Base-by-base conservation (phyloP, 2,888 invertebrate genomes). In the Unio pictorum region DNA sequence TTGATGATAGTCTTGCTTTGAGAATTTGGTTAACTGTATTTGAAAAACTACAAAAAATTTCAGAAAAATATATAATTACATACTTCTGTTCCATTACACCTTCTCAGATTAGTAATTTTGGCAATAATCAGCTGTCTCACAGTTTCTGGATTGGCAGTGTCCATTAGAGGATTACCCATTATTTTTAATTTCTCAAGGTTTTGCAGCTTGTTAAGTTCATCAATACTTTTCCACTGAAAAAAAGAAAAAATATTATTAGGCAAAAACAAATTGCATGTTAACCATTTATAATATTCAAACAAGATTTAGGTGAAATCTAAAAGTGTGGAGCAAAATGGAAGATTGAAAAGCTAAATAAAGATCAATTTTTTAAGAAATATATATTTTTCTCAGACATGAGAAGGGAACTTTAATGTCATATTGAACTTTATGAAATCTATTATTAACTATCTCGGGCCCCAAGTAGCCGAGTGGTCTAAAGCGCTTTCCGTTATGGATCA, bases 201-300 rank as follows among this genome's bases (percentile, higher is more conserved):
- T 45, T 91, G 90, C 66, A 98, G 89, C 89, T 95, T 96, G 86
- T 95, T 94, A 82, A 98, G 91, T 90, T 97, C 96, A 84, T 95
- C 94, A 54, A 97, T 91, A 2, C 95, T 94, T 79, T 92, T 91
- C 94, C 95, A 95, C 96, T 96, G 90, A 56, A 93, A 93, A 79
- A 67, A 71, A 66, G 8, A 66, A 55, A 64, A 72, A 55, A 64
- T 56, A 23, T n/a, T 26, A 30, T 34, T 6, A 63, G n/a, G 28
- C n/a, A 23, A 61, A 34, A 61, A 26, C 57, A 65, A 34, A 55
- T 11, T 57, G 55, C 54, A 34, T 64, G 70, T 26, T n/a, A 26
- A n/a, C 18, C 20, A n/a, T 62, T 62, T 26, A 18, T 23, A 59
- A 20, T 3, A 59, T 23, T 26, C 18, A 59, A 26, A 23, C 23